Base-by-base conservation (phyloP, 2,888 invertebrate species). In the Steinernema carpocapsae region DNA sequence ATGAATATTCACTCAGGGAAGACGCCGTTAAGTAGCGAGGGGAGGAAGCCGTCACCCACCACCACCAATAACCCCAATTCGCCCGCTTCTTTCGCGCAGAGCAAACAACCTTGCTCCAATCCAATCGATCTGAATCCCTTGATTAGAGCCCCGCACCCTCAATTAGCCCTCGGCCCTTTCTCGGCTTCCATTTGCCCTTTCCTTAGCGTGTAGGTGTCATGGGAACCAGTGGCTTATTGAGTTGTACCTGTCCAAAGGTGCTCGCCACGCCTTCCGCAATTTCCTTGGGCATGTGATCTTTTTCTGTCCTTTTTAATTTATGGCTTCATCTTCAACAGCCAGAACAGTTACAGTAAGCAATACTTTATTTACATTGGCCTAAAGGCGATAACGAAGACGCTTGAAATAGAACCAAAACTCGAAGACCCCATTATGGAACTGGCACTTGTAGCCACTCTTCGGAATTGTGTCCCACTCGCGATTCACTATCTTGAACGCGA, bases 381-480 rank as follows among this genome's bases (percentile, higher is more conserved):
- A 91, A 86, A 91, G 87, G 71, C 99, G 91, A 89, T 99, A 99
- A 79, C 99, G 91, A 88, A 97, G 97, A 82, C 97, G 91, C 89
- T 99, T 99, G 90, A 99, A 99, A 88, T 97, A 97, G 90, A 99
- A 99, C 97, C 99, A 99, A 46, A 99, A 90, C 88, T 99, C 99
- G 88, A 99, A 97, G 83, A 99, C 97, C 88, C 97, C 97, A 89
- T 99, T 99, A 88, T 97, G 96, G 90, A 99, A 99, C 89, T 99
- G 99, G 88, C 97, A 97, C 72, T 97, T 91, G 89, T 97, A 99
- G 32, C 99, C 97, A 79, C 77, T 72, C 56, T 81, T 79, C 70
- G 73, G 72, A 72, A 76, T 76, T 24, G 80, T 81, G 89, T 99
- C 99, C 99, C 99, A 99, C 89, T 99, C 99, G 78, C 97, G 91